phyloP scores from a whole-genome alignment of 2,797 vertebrate species.

The Chromis chromis region DNA sequence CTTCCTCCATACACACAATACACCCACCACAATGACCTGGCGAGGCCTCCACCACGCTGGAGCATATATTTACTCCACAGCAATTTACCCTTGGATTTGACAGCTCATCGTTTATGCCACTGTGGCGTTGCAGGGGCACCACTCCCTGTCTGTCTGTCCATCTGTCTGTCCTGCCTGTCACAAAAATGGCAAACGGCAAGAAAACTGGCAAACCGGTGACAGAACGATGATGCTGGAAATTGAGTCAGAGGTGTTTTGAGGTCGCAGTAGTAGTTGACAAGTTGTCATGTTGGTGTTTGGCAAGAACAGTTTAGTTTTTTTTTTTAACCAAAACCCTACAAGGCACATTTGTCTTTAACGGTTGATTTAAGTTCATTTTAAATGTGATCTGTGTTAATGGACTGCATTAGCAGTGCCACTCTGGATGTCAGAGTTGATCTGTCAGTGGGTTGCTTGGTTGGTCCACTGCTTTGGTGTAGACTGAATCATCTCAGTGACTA shows the following conservation, averaged over 20 bases:
- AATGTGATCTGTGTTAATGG: conserved; percentile 11
- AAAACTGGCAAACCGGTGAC: conserved; percentile 31
- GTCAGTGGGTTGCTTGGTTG: conserved; percentile 1
- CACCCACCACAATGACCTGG: conserved; percentile 78
- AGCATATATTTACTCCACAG: conserved; percentile 78
- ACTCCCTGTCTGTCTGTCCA: conserved; percentile 75
- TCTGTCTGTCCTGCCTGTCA: conserved; percentile 51
- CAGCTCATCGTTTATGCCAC: conserved; percentile 78
- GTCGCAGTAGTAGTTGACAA: conserved; percentile 17
- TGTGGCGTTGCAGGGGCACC: conserved; percentile 71
- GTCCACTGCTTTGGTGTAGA: conserved; percentile 3
- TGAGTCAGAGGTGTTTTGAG: conserved; percentile 35
- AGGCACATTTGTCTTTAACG: neutral
- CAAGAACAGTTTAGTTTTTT: neutral
- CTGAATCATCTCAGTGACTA: conserved; percentile 2
- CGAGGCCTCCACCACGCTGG: conserved; percentile 51
- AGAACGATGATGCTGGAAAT: conserved; percentile 20
- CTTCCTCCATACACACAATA: conserved; percentile 74
- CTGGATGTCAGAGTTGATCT: neutral
- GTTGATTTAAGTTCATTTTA: neutral
- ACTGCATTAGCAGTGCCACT: neutral
- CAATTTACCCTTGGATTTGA: conserved; percentile 75
- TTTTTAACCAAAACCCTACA: conserved; percentile 3
- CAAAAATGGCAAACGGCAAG: conserved; percentile 7
- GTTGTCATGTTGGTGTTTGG: conserved; percentile 5